Evolutionary conservation across 2,797 vertebrate genomes (phyloP), one percentile per base, ranked within the genome.

Genomic region (Tympanoctomys barrerae): DNA sequence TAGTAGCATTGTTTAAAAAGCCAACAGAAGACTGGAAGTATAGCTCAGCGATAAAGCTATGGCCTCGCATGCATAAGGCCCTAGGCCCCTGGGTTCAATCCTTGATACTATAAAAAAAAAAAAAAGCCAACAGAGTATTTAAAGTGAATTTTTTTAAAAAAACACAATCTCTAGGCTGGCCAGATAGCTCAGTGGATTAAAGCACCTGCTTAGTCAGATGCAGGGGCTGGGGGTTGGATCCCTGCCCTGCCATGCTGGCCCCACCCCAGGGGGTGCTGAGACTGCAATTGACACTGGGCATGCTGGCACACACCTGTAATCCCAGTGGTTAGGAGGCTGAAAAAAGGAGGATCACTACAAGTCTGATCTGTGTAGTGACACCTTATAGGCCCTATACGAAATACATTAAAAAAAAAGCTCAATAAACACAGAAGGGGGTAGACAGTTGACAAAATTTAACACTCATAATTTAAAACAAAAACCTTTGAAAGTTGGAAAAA

Each of bases 401-500:
- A 54, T 54, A 54, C 12, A 12, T 54, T 54, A 39, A 39, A 39
- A 39, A 39, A 39, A 54, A 54, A 54, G 14, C 52, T 95, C 59
- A 75, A 79, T 85, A 75, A 80, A 92, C 49, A 59, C 14, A 31
- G 36, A 52, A 42, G 18, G 1, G 14, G 36, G 9, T 21, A 49
- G 10, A 28, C 19, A 1, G 11, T 0, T 81, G 57, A 66, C 57
- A 86, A 90, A 89, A 66, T 52, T 61, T 33, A 93, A 75, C 5
- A 86, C 1, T 62, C 54, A 13, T 54, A 92, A 89, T 62, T 90
- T 70, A 66, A 82, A 87, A 71, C 54, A 75, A 82, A 81, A 95
- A 77, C 52, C 16, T 80, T n/a, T 49, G 18, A 64, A 79, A 49
- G 71, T 14, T 52, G 16, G 14, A 12, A 52, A 83, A 77, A n/a